These are phyloP conservation scores for Melospiza melodia DNA, from an alignment of 2,113 vertebrate genomes.

Conservation along the genomic window DNA sequence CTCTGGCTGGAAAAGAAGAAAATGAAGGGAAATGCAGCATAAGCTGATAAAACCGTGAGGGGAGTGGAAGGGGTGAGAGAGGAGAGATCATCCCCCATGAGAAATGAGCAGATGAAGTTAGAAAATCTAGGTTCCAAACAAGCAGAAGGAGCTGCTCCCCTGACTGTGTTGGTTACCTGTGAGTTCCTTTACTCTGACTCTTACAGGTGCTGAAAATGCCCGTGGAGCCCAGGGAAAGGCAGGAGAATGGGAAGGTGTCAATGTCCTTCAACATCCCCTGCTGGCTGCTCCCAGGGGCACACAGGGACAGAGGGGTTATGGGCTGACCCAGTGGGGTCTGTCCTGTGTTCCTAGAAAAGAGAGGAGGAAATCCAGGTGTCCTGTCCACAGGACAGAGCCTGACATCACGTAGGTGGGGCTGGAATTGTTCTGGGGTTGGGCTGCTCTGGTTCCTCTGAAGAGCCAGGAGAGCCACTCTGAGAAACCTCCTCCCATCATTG, in stretches of 20 bases:
- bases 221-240: accelerated
- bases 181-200: not conserved
- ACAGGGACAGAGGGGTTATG: not conserved
- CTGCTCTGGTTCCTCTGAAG: not conserved
- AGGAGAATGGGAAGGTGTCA: not conserved
- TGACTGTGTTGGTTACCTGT: not conserved
- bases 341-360: not conserved
- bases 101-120: not conserved
- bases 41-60: not conserved
- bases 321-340: not conserved
- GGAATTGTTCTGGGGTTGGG: not conserved
- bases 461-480: not conserved
- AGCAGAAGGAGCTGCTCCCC: not conserved
- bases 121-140: not conserved
- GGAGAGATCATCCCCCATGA: not conserved
- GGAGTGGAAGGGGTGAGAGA: not conserved
- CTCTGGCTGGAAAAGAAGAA: not conserved
- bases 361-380: not conserved
- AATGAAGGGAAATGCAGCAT: not conserved
- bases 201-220: not conserved
- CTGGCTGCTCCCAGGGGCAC: not conserved
- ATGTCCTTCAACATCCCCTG: not conserved
- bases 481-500: not conserved
- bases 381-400: not conserved
- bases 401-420: accelerated